Base-by-base conservation (phyloP, 1,140 invertebrate genomes). In the Conus betulinus region DNA sequence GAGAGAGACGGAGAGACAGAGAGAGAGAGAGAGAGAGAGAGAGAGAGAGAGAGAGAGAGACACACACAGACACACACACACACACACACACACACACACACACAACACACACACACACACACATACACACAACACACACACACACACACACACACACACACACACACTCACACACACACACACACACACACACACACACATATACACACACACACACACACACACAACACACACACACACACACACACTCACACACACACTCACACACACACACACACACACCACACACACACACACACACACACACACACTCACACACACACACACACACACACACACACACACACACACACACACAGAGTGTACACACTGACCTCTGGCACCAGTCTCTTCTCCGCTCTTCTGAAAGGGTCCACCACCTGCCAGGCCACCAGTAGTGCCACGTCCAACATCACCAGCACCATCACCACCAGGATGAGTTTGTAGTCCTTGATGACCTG, bases 351-450 rank as follows among this genome's bases (percentile, higher is more conserved):
- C 4, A 17, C n/a, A 74, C 10, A 8, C 15, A 15, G 7, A 83
- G 23, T 10, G 27, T 20, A 88, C 53, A n/a, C 8, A 97, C 97
- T 97, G 96, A 99, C 98, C 95, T 97, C 97, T 71, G 98, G 97
- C 89, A 98, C 97, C 94, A 99, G 97, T 92, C 97, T 97, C 93
- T 98, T 99, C 1, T 98, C 99, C 88, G 98, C 97, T 84, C 98
- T 96, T 94, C 98, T 98, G 95, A 99, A 99, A 0, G 99, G 99
- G 96, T 99, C 99, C 0, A 99, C 97, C 53, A 99, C 96, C 94
- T 99, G 98, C 99, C 99, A 99, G 3, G 98, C 98, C 0, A 97
- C 98, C 97, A 99, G 98, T 88, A 99, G 99, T 74, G 97, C 97
- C 60, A 99, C 96, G 95, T 99, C 99, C 67, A 99, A 97, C 81